Conservation (phyloP, 2,888 invertebrate genomes). For the Tenthredo notha region DNA sequence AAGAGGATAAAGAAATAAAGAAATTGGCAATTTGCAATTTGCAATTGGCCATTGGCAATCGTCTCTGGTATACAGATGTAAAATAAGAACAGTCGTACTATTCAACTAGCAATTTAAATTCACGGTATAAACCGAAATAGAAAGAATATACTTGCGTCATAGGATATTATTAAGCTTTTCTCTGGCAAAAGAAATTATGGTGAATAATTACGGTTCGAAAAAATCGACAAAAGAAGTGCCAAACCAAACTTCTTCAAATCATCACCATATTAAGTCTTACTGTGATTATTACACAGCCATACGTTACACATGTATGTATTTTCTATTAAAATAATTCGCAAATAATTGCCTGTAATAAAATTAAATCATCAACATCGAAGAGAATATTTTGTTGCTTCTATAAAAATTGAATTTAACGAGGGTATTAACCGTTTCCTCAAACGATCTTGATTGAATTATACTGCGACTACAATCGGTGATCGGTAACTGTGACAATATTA, state of each 20-base stretch:
- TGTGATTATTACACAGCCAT: not conserved
- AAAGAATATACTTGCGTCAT: not conserved
- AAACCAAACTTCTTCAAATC: not conserved
- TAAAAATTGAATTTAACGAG: not conserved
- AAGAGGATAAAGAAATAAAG: not conserved
- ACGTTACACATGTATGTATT: not conserved
- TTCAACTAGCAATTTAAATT: not conserved
- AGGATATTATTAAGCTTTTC: conserved; percentile 10
- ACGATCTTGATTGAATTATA: not conserved
- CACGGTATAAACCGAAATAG: not conserved
- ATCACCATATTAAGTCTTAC: not conserved
- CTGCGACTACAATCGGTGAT: not conserved
- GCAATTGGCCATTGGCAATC: too few relatives aligned
- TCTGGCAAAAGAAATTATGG: conserved; percentile 19
- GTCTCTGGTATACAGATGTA: too few relatives aligned
- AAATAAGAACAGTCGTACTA: not conserved
- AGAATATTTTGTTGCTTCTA: not conserved
- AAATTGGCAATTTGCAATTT: not conserved
- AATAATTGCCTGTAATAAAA: not conserved
- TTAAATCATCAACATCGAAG: not conserved
- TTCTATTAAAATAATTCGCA: not conserved
- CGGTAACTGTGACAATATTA: not conserved
- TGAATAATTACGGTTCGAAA: not conserved
- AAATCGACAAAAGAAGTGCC: not conserved
- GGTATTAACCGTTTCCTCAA: not conserved